A percentile compares a stretch with the other conserved stretches of the same genome.
phyloP scores from a whole-genome alignment of 2,797 vertebrate species.

The Alectoris magna region DNA sequence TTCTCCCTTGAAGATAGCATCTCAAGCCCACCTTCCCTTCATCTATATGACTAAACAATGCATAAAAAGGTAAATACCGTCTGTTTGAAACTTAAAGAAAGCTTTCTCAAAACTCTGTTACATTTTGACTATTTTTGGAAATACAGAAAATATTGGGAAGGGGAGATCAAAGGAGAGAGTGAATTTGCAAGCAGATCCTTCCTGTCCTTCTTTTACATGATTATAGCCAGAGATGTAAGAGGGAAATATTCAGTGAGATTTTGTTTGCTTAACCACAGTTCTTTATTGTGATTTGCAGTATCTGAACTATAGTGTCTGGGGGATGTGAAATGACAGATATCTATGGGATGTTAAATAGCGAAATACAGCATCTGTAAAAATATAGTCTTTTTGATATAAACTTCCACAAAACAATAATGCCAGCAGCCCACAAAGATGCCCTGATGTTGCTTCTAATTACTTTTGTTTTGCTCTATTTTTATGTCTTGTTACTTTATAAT shows the following conservation, averaged over 20 bases:
- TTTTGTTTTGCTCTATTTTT: neutral
- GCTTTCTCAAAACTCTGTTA: neutral
- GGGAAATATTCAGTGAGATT: neutral
- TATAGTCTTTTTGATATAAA: neutral
- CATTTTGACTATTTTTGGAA: neutral
- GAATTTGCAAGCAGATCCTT: neutral
- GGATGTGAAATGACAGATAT: neutral
- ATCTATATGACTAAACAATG: neutral
- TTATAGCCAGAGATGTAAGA: neutral
- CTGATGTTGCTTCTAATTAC: neutral
- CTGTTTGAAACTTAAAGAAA: neutral
- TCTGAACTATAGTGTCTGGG: neutral
- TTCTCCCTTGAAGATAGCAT: neutral
- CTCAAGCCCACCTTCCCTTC: neutral
- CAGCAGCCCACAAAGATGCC: neutral
- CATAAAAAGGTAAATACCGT: neutral
- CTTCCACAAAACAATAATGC: neutral
- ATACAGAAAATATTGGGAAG: rapidly evolving
- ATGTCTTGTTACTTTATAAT: neutral
- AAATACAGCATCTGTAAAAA: neutral
- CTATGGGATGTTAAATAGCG: neutral
- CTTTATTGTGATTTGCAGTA: neutral
- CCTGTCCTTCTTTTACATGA: neutral
- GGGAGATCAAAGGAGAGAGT: neutral
- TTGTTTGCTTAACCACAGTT: neutral